Conservation (phyloP, 2,113 vertebrate species). For the Ia io region DNA sequence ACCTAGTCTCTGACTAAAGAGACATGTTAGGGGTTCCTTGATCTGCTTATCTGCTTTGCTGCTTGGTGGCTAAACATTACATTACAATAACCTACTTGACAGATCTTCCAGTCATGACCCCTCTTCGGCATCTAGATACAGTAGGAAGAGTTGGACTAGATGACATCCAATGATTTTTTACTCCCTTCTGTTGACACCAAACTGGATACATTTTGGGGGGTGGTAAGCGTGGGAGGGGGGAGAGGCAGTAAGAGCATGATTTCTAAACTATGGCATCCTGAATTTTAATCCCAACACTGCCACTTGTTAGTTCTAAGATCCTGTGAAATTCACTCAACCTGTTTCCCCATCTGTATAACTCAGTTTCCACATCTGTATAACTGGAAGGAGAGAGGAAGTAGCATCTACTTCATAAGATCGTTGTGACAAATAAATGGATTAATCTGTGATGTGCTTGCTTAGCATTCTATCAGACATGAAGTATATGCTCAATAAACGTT, state of each 20-base stretch:
- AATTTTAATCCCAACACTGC: not conserved
- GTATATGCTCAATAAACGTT: not conserved
- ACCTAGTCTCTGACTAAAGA: not conserved
- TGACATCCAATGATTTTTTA: not conserved
- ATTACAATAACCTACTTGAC: not conserved
- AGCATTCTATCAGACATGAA: not conserved
- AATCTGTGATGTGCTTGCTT: not conserved
- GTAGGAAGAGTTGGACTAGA: not conserved
- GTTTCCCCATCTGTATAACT: too few relatives aligned
- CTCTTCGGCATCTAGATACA: not conserved
- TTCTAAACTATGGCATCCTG: not conserved
- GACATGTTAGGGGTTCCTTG: not conserved
- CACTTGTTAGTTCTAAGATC: not conserved
- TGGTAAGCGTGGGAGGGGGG: fast-evolving
- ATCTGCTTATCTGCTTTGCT: not conserved
- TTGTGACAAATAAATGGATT: not conserved
- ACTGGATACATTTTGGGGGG: not conserved
- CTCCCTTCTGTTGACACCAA: not conserved
- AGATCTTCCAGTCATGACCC: not conserved
- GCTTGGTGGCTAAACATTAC: too few relatives aligned
- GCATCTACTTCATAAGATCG: not conserved
- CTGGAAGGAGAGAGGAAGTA: not conserved
- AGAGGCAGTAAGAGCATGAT: fast-evolving
- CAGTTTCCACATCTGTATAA: not conserved
- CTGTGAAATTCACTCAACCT: not conserved